phyloP scores from a whole-genome alignment of 1,140 invertebrate genomes.

The Dryas iulia region DNA sequence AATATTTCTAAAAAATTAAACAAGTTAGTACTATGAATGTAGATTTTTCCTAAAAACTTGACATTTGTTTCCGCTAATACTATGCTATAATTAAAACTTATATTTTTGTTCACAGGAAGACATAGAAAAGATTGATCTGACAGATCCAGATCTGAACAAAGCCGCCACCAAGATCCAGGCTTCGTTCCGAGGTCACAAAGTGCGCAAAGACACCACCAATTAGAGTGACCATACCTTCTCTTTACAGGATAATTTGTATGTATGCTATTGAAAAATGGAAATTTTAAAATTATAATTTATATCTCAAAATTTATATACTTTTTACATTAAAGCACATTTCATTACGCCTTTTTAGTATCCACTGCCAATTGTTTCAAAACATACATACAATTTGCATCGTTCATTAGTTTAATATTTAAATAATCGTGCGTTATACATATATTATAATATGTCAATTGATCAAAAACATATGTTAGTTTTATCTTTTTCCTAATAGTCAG shows the following conservation, averaged over 20 bases:
- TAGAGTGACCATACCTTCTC: constrained; percentile 45
- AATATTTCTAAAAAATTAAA: too few relatives aligned
- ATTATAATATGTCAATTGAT: constrained; percentile 59
- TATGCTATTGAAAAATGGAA: constrained; percentile 31
- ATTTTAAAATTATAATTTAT: neutral
- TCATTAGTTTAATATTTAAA: constrained; percentile 43
- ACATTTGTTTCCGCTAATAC: too few relatives aligned
- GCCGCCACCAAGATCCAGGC: constrained; percentile 96
- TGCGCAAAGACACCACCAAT: constrained; percentile 85
- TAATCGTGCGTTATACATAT: constrained; percentile 40
- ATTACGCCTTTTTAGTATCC: constrained; percentile 13
- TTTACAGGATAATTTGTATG: constrained; percentile 45
- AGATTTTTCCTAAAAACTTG: too few relatives aligned
- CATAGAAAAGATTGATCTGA: constrained; percentile 89
- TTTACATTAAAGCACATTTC: constrained; percentile 6
- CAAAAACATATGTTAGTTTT: constrained; percentile 23
- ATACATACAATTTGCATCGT: constrained; percentile 40
- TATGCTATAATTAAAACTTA: neutral
- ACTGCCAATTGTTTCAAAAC: constrained; percentile 29
- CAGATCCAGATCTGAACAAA: constrained; percentile 93
- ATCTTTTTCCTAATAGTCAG: constrained; percentile 30
- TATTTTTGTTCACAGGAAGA: constrained; percentile 79
- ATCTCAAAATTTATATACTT: constrained; percentile 10
- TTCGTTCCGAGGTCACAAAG: constrained; percentile 94
- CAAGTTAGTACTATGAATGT: too few relatives aligned